Percentiles rank a stretch among this genome's conserved stretches.
phyloP scores from a whole-genome alignment of 2,888 invertebrate genomes.

The Drosophila niveifrons region DNA sequence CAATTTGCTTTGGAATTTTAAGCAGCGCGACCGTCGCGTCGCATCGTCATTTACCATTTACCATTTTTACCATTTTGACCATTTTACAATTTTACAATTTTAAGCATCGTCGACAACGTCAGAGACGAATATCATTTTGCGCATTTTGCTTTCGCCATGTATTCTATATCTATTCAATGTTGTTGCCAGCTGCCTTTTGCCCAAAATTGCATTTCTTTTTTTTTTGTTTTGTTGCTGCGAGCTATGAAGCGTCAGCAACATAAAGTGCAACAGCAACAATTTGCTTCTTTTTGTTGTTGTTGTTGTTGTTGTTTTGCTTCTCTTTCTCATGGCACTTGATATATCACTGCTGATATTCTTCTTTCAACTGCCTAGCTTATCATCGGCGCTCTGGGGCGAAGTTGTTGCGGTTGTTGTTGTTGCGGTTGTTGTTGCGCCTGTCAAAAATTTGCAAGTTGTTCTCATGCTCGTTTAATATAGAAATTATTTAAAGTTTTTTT shows the following conservation, averaged over 20 bases:
- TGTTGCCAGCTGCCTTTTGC: constrained; percentile 31
- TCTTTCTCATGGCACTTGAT: constrained; percentile 55
- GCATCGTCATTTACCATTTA: constrained; percentile 36
- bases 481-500: constrained; percentile 72
- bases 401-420: constrained; percentile 10
- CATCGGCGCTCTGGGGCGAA: constrained; percentile 50
- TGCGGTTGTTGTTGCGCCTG: constrained; percentile 40
- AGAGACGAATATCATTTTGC: constrained; percentile 67
- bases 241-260: constrained; percentile 67
- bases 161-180: constrained; percentile 33
- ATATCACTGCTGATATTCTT: constrained; percentile 78
- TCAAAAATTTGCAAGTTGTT: constrained; percentile 70
- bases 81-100: constrained; percentile 45
- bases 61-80: constrained; percentile 54
- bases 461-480: constrained; percentile 77
- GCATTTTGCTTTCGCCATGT: constrained; percentile 47
- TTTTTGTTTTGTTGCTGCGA: constrained; percentile 35
- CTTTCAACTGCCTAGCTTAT: constrained; percentile 59
- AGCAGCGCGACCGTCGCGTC: constrained; percentile 73
- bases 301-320: background rate
- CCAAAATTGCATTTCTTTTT: constrained; percentile 47
- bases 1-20: constrained; percentile 83
- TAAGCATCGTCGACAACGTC: constrained; percentile 27
- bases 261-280: constrained; percentile 43
- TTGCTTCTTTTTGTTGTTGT: constrained; percentile 22